These are phyloP conservation scores for Drosophila varians DNA, from an alignment of 1,140 invertebrate species.

Conservation along the genomic window DNA sequence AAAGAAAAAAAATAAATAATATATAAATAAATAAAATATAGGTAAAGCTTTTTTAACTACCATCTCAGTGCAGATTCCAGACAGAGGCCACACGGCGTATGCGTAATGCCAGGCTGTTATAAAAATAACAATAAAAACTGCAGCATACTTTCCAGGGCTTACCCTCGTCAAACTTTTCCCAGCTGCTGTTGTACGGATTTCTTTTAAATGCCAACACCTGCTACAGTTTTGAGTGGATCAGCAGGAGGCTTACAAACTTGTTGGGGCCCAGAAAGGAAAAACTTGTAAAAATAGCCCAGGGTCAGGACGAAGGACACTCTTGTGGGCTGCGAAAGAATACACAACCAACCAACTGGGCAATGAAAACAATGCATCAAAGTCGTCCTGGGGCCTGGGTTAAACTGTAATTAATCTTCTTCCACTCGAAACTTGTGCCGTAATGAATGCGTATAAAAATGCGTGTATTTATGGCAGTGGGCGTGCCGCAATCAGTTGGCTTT, in stretches of 20 bases:
- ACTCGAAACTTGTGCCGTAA: constrained; percentile 30
- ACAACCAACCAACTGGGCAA: constrained; percentile 7
- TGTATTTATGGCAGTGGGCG: constrained; percentile 11
- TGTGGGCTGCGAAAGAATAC: constrained; percentile 29
- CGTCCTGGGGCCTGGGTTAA: constrained; percentile 49
- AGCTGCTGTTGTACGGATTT: constrained; percentile 11
- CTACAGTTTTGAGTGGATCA: constrained; percentile 68
- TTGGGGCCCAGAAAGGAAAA: constrained; percentile 21
- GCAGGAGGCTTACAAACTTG: constrained; percentile 59
- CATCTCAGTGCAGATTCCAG: not conserved
- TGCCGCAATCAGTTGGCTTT: constrained; percentile 67
- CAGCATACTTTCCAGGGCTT: constrained; percentile 42
- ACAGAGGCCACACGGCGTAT: constrained; percentile 11
- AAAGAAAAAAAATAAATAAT: no score
- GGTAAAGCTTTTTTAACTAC: not conserved
- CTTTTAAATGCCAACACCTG: constrained; percentile 64
- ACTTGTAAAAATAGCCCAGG: constrained; percentile 52
- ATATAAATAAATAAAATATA: not conserved
- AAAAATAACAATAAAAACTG: constrained; percentile 41
- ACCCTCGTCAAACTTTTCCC: constrained; percentile 47
- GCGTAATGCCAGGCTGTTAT: constrained; percentile 13
- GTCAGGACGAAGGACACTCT: constrained; percentile 36
- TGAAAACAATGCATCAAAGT: constrained; percentile 45
- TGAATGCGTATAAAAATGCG: constrained; percentile 26
- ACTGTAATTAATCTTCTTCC: constrained; percentile 74